Evolutionary conservation across 2,113 vertebrate species (phyloP).

Genomic region (Cyphomyrus plagiostoma): DNA sequence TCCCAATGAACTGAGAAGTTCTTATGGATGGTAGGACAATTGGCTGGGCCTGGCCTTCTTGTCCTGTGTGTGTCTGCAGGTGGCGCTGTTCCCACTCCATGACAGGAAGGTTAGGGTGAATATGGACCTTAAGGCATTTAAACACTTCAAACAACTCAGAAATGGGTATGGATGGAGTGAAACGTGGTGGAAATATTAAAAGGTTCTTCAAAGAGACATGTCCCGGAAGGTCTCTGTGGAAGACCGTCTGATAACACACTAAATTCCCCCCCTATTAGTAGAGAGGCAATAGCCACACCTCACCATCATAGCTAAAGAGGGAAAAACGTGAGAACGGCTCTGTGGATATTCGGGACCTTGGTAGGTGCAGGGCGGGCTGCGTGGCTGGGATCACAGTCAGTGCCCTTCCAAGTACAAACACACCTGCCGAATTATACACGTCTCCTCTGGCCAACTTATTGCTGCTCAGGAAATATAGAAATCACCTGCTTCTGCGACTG

Average conservation of each 20-base stretch:
- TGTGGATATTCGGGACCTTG: background rate
- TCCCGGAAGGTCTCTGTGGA: background rate
- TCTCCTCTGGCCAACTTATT: background rate
- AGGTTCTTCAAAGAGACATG: background rate
- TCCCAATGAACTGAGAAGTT: background rate
- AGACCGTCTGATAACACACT: slow-evolving; percentile 2
- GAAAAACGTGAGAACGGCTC: background rate
- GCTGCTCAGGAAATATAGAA: background rate
- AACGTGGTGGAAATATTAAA: background rate
- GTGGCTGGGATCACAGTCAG: background rate
- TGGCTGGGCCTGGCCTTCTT: background rate
- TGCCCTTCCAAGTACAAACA: slow-evolving; percentile 3
- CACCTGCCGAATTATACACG: background rate
- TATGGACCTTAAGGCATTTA: background rate
- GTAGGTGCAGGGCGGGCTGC: background rate
- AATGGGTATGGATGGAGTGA: slow-evolving; percentile 1
- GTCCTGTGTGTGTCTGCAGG: background rate
- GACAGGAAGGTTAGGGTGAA: background rate
- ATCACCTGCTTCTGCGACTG: background rate
- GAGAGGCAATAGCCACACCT: background rate
- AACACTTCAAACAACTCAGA: slow-evolving; percentile 10
- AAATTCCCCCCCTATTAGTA: slow-evolving; percentile 14
- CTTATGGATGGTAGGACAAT: background rate
- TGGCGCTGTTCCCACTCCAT: background rate
- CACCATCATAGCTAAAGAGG: background rate